Evolutionary conservation across 2,113 vertebrate species (phyloP).

Genomic region (Apistogramma diplotaenia): DNA sequence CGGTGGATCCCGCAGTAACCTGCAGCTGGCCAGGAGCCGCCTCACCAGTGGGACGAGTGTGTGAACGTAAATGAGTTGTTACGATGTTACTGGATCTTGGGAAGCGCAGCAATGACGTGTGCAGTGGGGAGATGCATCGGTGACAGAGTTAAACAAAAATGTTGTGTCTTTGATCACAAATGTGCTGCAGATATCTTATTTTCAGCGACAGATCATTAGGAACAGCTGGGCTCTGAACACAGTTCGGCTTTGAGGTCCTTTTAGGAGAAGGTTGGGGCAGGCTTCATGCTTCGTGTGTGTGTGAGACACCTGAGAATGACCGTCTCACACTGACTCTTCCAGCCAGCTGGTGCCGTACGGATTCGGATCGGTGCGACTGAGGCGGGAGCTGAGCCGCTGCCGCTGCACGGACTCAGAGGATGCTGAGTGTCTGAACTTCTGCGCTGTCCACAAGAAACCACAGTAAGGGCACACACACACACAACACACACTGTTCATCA

Average conservation of each 20-base stretch:
- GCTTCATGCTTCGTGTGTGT: too few relatives aligned
- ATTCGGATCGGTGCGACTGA: constrained; percentile 61
- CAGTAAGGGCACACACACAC: constrained; percentile 36
- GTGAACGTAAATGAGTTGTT: too few relatives aligned
- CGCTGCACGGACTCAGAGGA: constrained; percentile 56
- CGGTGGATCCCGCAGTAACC: neutral
- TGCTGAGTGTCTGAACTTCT: constrained; percentile 64
- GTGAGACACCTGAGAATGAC: neutral
- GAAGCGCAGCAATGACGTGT: too few relatives aligned
- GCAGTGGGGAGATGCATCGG: neutral
- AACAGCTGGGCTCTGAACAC: neutral
- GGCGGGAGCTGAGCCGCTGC: constrained; percentile 63
- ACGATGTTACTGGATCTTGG: too few relatives aligned
- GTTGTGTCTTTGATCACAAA: neutral
- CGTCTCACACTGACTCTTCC: neutral
- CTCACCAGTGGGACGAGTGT: too few relatives aligned
- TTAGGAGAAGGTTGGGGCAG: too few relatives aligned
- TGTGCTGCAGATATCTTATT: neutral
- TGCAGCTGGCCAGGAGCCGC: too few relatives aligned
- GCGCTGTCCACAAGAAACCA: constrained; percentile 12
- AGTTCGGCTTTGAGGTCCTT: too few relatives aligned
- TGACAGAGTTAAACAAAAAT: neutral
- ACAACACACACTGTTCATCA: constrained; percentile 19
- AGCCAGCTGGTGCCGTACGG: constrained; percentile 76
- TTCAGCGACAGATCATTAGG: neutral